Percentiles rank a stretch among this genome's conserved stretches.
Evolutionary conservation across 2,113 vertebrate genomes (phyloP).

Genomic region (Fregetta grallaria): DNA sequence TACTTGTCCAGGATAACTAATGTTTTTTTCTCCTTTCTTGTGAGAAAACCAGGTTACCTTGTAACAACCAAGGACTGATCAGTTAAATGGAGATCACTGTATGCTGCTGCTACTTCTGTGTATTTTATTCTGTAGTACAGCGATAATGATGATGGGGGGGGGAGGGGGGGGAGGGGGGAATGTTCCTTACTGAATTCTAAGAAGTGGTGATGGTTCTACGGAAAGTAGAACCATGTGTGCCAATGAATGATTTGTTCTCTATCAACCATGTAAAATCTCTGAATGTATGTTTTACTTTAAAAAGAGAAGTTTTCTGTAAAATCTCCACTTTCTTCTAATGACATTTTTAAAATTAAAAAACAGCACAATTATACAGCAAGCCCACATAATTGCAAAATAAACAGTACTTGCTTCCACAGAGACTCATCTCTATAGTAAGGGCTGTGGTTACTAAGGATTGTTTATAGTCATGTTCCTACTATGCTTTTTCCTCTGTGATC

Average conservation of each 20-base stretch:
- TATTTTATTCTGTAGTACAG: not conserved
- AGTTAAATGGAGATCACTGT: not conserved
- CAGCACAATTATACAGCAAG: not conserved
- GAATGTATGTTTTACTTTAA: not conserved
- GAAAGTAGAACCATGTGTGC: not conserved
- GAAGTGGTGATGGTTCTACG: not conserved
- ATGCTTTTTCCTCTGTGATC: not conserved
- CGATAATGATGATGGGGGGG: not conserved
- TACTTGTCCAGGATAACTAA: conserved; percentile 52
- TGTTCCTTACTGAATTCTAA: not conserved
- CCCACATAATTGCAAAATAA: not conserved
- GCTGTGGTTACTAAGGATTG: not conserved
- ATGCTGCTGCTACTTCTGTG: not conserved
- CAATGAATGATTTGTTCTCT: not conserved
- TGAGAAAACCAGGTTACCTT: conserved; percentile 1
- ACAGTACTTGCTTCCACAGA: not conserved
- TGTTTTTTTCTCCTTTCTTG: not conserved
- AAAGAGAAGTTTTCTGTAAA: not conserved
- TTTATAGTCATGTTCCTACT: not conserved
- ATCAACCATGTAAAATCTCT: not conserved
- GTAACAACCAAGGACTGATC: not conserved
- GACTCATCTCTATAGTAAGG: not conserved
- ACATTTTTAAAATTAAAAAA: not conserved
- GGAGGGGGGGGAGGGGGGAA: too few relatives aligned
- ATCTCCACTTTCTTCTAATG: not conserved